Base-by-base conservation (phyloP, 2,888 invertebrate species). In the Heliconius aoede region DNA sequence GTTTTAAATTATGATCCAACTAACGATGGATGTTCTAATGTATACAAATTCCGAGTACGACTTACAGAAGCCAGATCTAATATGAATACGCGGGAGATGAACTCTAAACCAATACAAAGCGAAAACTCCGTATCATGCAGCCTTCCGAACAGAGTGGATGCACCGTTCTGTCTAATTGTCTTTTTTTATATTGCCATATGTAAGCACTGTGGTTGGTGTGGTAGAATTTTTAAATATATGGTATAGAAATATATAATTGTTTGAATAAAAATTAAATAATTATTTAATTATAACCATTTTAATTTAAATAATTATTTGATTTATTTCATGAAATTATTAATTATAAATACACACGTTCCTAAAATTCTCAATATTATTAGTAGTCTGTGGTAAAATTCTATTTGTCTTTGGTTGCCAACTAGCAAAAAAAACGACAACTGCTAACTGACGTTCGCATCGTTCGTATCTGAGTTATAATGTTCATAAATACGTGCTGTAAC, bases 111-210 rank as follows among this genome's bases (percentile, higher is more conserved):
- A 68, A 72, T 32, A 24, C 26, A 62, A 72, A 67, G 62, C 67
- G 26, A 74, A 72, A 46, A 46, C 72, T 72, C 72, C 51, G 46
- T 74, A 74, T 68, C 61, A 65, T 46, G 62, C 71, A 55, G 65
- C 46, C 74, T 72, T 67, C 68, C 77, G 71, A 77, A 74, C 65
- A 72, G 71, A 74, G 74, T 77, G 74, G 77, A 77, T 78, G 72
- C 74, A 78, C 77, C 65, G 74, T 72, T 64, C 73, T 72, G 76
- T 76, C 71, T 76, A 72, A 72, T 77, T 74, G 61, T 77, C 58
- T 72, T 62, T 78, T 68, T 76, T 60, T 74, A 30, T 64, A 40
- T 77, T 77, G 77, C 77, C 77, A 77, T 77, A 65, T 67, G n/a
- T 11, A 46, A 46, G 3, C n/a, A 73, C n/a, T 28, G 4, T 61